Evolutionary conservation across 2,113 vertebrate genomes (phyloP).

Genomic region (Columba janthina): DNA sequence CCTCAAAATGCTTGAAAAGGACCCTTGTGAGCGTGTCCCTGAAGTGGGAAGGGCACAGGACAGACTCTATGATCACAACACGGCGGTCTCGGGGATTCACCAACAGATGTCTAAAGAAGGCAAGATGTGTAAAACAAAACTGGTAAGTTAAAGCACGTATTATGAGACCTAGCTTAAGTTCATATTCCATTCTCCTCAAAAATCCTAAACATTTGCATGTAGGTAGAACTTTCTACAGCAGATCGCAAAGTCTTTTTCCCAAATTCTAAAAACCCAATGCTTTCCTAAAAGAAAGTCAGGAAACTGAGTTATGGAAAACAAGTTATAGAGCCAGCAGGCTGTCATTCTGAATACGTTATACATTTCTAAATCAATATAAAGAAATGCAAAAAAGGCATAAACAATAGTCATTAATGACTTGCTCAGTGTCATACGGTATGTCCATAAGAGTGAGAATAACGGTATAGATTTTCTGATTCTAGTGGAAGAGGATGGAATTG

Average conservation of each 20-base stretch:
- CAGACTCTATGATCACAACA: conserved; percentile 95
- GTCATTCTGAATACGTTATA: neutral
- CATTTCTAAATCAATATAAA: neutral
- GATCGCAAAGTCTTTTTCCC: neutral
- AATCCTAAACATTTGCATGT: neutral
- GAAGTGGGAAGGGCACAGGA: conserved; percentile 96
- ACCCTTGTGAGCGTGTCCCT: conserved; percentile 94
- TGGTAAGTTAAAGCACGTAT: fast-evolving
- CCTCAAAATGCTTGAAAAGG: conserved; percentile 99
- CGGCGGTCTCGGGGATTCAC: conserved; percentile 97
- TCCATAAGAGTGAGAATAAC: neutral
- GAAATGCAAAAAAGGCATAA: neutral
- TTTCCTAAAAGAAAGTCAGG: neutral
- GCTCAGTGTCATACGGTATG: neutral
- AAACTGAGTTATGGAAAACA: neutral
- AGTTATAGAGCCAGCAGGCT: neutral
- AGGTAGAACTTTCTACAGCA: neutral
- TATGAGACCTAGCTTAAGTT: neutral
- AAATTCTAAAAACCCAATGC: fast-evolving
- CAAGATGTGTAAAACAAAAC: neutral
- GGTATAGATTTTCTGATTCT: neutral
- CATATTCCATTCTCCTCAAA: neutral
- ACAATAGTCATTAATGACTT: neutral
- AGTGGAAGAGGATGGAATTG: neutral
- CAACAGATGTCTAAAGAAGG: conserved; percentile 85